Evolutionary conservation across 2,888 invertebrate species (phyloP).

Genomic region (Dromius quadrimaculatus): DNA sequence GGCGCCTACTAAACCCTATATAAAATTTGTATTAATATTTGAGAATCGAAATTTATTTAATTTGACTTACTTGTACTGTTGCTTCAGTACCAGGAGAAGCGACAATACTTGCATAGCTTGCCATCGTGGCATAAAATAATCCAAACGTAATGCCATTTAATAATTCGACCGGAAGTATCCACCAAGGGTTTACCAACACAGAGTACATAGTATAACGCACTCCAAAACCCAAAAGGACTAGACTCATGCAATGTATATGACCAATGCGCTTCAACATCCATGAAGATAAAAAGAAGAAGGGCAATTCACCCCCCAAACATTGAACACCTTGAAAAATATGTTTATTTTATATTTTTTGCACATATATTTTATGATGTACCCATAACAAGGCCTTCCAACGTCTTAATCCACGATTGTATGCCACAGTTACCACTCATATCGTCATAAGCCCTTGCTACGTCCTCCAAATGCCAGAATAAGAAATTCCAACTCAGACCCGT

Average conservation of each 20-base stretch:
- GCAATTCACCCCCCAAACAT: conserved; percentile 87
- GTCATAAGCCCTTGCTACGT: conserved; percentile 68
- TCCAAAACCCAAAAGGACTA: conserved; percentile 84
- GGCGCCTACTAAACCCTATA: conserved; percentile 85
- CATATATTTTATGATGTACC: too few relatives aligned
- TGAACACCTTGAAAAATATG: too few relatives aligned
- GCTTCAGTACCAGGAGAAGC: conserved; percentile 88
- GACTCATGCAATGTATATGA: conserved; percentile 84
- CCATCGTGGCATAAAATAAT: conserved; percentile 88
- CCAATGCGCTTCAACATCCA: conserved; percentile 83
- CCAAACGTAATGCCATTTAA: conserved; percentile 91
- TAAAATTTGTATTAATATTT: not conserved
- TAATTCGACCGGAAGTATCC: conserved; percentile 85
- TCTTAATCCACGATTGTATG: conserved; percentile 65
- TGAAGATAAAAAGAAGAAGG: conserved; percentile 88
- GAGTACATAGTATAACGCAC: conserved; percentile 87
- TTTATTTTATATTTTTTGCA: too few relatives aligned
- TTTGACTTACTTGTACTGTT: conserved; percentile 79
- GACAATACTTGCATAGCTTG: conserved; percentile 86
- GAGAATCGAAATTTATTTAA: not conserved
- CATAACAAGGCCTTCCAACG: conserved; percentile 71
- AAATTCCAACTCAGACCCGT: conserved; percentile 91
- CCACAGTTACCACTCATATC: conserved; percentile 63
- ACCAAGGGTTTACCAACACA: conserved; percentile 83
- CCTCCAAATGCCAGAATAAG: conserved; percentile 87